Percentiles rank a stretch among this genome's conserved stretches.
These are phyloP conservation scores for Ammodytes marinus DNA, from an alignment of 2,113 vertebrate species.

Conservation along the genomic window DNA sequence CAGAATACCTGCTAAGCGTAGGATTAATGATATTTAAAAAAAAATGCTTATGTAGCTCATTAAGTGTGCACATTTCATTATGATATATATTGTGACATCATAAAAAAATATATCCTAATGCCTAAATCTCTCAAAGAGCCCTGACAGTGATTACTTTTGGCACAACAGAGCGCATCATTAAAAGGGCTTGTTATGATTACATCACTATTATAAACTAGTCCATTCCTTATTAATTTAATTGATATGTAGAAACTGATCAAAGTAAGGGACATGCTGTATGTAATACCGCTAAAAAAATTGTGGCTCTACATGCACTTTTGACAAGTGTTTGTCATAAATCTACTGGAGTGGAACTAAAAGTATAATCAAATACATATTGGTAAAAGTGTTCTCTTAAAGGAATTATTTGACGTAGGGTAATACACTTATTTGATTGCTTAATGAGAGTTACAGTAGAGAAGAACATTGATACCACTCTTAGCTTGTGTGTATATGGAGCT, in stretches of 20 bases:
- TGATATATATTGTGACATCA: constrained; percentile 46
- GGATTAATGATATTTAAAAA: constrained; percentile 39
- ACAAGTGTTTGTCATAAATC: constrained; percentile 39
- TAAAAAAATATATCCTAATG: constrained; percentile 40
- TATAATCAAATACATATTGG: neutral
- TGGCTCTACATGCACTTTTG: constrained; percentile 57
- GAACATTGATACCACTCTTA: neutral
- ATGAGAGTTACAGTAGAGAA: neutral
- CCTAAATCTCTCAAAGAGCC: constrained; percentile 44
- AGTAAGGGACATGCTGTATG: constrained; percentile 4
- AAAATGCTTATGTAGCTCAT: constrained; percentile 25
- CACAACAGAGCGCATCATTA: constrained; percentile 37
- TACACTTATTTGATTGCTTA: constrained; percentile 9
- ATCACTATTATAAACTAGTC: constrained; percentile 8
- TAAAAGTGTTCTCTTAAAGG: constrained; percentile 13
- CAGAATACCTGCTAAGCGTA: constrained; percentile 21
- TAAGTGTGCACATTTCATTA: constrained; percentile 54
- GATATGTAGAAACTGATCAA: constrained; percentile 21
- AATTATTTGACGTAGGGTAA: constrained; percentile 21
- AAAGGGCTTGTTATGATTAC: constrained; percentile 29
- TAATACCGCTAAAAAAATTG: constrained; percentile 11
- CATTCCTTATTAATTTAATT: constrained; percentile 10
- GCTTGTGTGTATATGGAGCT: neutral
- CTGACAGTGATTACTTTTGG: constrained; percentile 49
- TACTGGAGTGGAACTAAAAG: constrained; percentile 9